Evolutionary conservation across 30 jellyfish, hydroid and myxozoan species (phyloP), one percentile per base, ranked within the genome.

Genomic region (Hydractinia symbiolongicarpus): DNA sequence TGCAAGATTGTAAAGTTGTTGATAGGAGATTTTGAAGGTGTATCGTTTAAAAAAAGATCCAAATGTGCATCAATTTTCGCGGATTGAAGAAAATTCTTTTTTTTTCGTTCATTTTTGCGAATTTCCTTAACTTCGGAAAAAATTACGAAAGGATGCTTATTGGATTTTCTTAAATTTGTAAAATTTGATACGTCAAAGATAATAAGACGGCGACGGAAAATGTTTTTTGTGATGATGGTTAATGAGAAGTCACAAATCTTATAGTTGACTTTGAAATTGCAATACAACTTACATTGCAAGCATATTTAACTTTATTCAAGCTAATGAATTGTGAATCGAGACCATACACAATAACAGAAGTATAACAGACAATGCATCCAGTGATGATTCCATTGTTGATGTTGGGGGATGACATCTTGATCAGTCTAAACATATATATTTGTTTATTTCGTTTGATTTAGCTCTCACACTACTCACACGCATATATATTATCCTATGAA

Each of bases 341-440:
- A 3, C 96, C 96, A 74, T 40, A 79, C 9, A 84, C 72, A 14
- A 89, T 66, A 6, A 89, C 94, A 9, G 96, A 86, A 14, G 70
- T 79, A 79, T 78, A 89, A 67, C 96, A 89, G 51, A 89, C 62
- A n/a, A 89, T 79, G 64, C 95, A 55, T 0, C 96, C 96, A 53
- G 81, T 64, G 15, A 89, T 64, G 70, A 89, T 89, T 74, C 86
- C 88, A 73, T 89, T 89, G 83, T 89, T 89, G 58, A 89, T 89
- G 86, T 67, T 83, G 8, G 96, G 96, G 4, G 96, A 89, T 1
- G 95, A 83, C 96, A 89, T 89, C 71, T 89, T 89, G 73, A 89
- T 84, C 66, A 89, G 58, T 73, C 96, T 89, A 61, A 78, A 7
- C 11, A 50, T 54, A 73, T 9, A 15, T 55, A 56, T 16, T 7